Conservation (phyloP, 2,888 invertebrate genomes). For the Glyphotaelius pellucidus region DNA sequence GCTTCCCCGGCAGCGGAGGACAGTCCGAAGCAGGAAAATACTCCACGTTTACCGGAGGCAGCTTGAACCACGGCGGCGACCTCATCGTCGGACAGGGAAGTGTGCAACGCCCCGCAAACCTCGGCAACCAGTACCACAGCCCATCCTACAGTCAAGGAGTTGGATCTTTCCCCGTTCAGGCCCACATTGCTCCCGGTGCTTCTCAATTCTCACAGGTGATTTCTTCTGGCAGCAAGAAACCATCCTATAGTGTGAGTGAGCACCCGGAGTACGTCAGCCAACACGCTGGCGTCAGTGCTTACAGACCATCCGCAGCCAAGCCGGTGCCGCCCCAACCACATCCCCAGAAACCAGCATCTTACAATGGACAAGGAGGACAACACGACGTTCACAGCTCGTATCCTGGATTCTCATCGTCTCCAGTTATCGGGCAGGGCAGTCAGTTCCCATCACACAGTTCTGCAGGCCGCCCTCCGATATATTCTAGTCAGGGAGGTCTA, state of each 20-base stretch:
- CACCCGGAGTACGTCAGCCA: slow-evolving; percentile 32
- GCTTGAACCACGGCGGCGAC: slow-evolving; percentile 53
- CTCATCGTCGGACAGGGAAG: slow-evolving; percentile 62
- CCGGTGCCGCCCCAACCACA: slow-evolving; percentile 18
- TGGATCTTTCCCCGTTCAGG: slow-evolving; percentile 49
- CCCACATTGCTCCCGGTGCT: slow-evolving; percentile 41
- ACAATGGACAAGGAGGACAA: slow-evolving; percentile 8
- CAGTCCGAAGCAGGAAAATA: slow-evolving; percentile 37
- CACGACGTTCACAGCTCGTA: slow-evolving; percentile 7
- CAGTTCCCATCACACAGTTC: neutral
- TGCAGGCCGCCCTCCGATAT: neutral
- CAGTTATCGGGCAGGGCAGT: neutral
- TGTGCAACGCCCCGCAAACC: slow-evolving; percentile 59
- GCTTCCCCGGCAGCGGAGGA: slow-evolving; percentile 16
- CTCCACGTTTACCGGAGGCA: slow-evolving; percentile 32
- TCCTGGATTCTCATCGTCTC: neutral
- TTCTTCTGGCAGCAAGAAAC: slow-evolving; percentile 44
- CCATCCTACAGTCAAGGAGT: slow-evolving; percentile 20
- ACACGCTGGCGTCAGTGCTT: slow-evolving; percentile 5
- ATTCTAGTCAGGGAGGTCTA: neutral
- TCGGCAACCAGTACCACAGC: slow-evolving; percentile 37
- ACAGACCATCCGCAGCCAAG: slow-evolving; percentile 14
- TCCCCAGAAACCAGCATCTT: neutral
- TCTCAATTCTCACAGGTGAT: slow-evolving; percentile 51
- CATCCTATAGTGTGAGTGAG: slow-evolving; percentile 41